Evolutionary conservation across 2,888 invertebrate genomes (phyloP), one percentile per base, ranked within the genome.

Genomic region (Temnothorax ravouxi): DNA sequence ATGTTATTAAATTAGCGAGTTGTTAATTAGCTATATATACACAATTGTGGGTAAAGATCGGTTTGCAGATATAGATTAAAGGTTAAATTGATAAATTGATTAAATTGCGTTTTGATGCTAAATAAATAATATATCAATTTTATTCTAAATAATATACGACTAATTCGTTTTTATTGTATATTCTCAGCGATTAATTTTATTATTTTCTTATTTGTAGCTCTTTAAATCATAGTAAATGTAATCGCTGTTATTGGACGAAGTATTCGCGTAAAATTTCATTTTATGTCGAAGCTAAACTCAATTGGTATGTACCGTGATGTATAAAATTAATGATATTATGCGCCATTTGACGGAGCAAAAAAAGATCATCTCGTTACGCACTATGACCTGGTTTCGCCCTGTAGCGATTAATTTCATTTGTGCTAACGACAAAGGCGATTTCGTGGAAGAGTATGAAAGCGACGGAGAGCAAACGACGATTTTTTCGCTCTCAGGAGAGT

Each of bases 331-430:
- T 44, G 56, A 59, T 25, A 47, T 79, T 56, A 54, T 54, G 47
- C 18, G 41, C 21, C 34, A 79, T 47, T 69, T 56, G 9, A 15
- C 29, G 44, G 15, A 21, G 44, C 44, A 59, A 69, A 79, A 77
- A 77, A 44, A 71, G 21, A 71, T 79, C 25, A 69, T 56, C 47
- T 79, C 13, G 47, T 79, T 56, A 77, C 77, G 44, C 29, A 69
- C 18, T 11, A 29, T 47, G 86, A 62, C 77, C 86, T 56, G 44
- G 56, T 86, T 82, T 76, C n/a, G 56, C 61, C 47, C 62, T 62
- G 41, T 74, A 47, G 47, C 66, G 50, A 41, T 83, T 79, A 82
- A 86, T 81, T 76, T 72, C 38, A 67, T 84, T 80, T 83, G 59
- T 75, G 72, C 74, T 75, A 69, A 29, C 38, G 61, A 61, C 59